Conservation (phyloP, 2,113 vertebrate genomes). For the Pelobates fuscus region DNA sequence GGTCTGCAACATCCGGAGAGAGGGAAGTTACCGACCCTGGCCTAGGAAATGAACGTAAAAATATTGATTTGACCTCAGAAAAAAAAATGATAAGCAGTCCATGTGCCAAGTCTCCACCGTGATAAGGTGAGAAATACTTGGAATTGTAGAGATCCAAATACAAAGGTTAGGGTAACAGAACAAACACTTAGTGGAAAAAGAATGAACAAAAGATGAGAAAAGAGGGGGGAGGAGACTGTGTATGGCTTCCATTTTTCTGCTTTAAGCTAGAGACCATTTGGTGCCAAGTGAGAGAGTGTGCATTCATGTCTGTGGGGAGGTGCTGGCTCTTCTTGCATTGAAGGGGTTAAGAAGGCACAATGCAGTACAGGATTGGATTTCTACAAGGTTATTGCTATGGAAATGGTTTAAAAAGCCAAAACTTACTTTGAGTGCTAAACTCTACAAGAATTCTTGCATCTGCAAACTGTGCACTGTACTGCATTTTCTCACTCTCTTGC, state of each 20-base stretch:
- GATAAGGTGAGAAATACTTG: no score
- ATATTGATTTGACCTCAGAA: no score
- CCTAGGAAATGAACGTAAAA: no score
- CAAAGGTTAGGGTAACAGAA: no score
- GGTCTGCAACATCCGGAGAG: no score
- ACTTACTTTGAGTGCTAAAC: constrained; percentile 50
- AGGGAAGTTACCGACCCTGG: no score
- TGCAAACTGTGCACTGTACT: constrained; percentile 39
- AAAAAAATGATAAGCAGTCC: no score
- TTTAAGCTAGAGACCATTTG: neutral
- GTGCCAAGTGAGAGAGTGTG: neutral
- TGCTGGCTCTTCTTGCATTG: constrained; percentile 1
- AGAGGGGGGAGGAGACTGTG: neutral
- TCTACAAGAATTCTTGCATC: constrained; percentile 49
- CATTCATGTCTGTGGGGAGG: neutral
- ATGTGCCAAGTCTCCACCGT: no score
- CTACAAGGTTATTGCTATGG: constrained; percentile 13
- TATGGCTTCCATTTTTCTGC: neutral
- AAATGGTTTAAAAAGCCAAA: constrained; percentile 42
- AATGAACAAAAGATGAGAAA: neutral
- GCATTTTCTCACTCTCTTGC: constrained; percentile 46
- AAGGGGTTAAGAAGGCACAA: constrained; percentile 17
- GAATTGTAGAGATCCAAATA: no score
- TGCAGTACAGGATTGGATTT: constrained; percentile 28
- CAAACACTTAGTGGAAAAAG: no score